Percentiles rank a stretch among this genome's conserved stretches.
Conservation (phyloP, 2,888 invertebrate genomes). For the Macrophya alboannulata region DNA sequence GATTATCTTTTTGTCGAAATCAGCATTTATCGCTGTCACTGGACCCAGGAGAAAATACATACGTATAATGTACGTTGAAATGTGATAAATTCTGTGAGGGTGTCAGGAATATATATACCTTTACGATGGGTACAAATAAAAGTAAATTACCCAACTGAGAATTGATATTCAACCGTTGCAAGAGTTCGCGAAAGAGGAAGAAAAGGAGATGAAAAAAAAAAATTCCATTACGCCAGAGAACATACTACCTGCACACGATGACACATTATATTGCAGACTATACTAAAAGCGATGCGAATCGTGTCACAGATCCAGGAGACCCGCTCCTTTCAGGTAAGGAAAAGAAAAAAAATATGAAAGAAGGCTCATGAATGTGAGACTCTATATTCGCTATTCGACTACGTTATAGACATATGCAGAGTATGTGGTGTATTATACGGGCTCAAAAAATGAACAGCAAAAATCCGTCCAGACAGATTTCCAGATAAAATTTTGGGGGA, state of each 20-base stretch:
- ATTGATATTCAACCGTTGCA: conserved; percentile 27
- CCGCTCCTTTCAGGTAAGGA: background rate
- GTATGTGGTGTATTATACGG: background rate
- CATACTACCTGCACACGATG: background rate
- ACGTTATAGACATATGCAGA: no score
- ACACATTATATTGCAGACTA: conserved; percentile 19
- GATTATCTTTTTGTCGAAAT: background rate
- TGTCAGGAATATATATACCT: background rate
- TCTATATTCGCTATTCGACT: background rate
- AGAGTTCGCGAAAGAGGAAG: background rate
- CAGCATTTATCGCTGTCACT: conserved; percentile 27
- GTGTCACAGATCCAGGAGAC: conserved; percentile 5
- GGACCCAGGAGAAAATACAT: background rate
- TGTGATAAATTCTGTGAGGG: conserved; percentile 27
- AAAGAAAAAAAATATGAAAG: background rate
- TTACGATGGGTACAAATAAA: background rate
- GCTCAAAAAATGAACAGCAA: background rate
- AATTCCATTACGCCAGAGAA: conserved; percentile 47
- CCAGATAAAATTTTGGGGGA: no score
- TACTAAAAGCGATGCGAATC: background rate
- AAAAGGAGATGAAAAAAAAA: background rate
- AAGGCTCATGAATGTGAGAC: background rate
- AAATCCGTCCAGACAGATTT: background rate
- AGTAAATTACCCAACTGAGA: conserved; percentile 15
- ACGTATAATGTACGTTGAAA: background rate